Evolutionary conservation across 2,888 invertebrate species (phyloP), one percentile per base, ranked within the genome.

Genomic region (Orthosia cruda): DNA sequence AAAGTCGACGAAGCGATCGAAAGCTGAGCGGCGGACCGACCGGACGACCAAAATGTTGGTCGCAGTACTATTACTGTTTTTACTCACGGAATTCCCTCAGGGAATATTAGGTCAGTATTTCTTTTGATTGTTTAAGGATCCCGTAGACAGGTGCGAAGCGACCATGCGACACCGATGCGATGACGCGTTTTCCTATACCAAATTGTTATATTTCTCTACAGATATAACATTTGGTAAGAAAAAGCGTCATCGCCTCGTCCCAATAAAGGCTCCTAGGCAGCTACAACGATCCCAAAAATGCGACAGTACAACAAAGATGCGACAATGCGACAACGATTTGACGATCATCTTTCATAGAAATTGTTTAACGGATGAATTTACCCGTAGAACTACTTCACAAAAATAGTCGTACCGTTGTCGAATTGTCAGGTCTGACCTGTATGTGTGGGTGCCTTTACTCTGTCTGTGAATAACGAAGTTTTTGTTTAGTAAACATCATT

Each of bases 41-140:
- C 97, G 99, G 59, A 99, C 99, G 0, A 99, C 99, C 0, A 98
- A 98, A 91, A 98, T 99, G 98, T 96, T 99, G 64, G 97, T 99
- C 2, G 99, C 99, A 0, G 98, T 99, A 0, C 97, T 99, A 1
- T 94, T 99, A 3, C 97, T 99, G 4, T 99, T 99, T 91, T 97
- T 99, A 4, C 94, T 99, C 63, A 99, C 99, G 0, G 99, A 99
- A 94, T 98, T 99, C 85, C 99, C 99, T 0, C 98, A 98, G 89
- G 98, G 98, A 9, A 97, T 97, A 63, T 94, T 98, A 72, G 98
- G 98, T 95, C 68, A 87, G 92, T 81, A 70, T 59, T 50, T 23
- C 2, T 23, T 55, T 64, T 45, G 16, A 71, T 50, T n/a, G 2
- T 67, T 52, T n/a, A 9, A 18, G 18, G 18, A 18, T n/a, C 9